Conservation (phyloP, 2,888 invertebrate species). For the Selenia dentaria region DNA sequence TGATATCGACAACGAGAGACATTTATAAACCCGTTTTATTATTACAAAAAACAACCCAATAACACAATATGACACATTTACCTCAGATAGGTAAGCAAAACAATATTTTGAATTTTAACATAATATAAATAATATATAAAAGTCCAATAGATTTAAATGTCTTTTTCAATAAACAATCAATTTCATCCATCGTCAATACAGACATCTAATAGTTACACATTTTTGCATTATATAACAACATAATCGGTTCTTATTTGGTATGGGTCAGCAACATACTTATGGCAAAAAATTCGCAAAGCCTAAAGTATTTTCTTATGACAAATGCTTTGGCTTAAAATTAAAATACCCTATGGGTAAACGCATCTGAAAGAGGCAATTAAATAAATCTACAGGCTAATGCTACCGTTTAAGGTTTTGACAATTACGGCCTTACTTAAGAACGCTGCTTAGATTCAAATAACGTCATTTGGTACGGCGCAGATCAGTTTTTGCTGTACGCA, state of each 20-base stretch:
- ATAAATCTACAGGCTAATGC: too few species aligned
- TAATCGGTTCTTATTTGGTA: too few species aligned
- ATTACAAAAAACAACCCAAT: constrained; percentile 7
- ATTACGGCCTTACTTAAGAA: too few species aligned
- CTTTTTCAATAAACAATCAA: constrained; percentile 1
- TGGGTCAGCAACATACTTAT: neutral
- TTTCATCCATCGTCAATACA: neutral
- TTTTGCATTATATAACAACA: too few species aligned
- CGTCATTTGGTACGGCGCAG: too few species aligned
- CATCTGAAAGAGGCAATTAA: constrained; percentile 1
- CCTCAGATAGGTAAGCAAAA: neutral
- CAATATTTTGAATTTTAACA: neutral
- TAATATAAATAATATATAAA: neutral
- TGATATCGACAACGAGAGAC: too few species aligned
- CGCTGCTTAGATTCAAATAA: too few species aligned
- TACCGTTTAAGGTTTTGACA: neutral
- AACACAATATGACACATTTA: constrained; percentile 2
- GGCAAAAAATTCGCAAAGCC: constrained; percentile 2
- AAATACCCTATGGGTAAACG: neutral
- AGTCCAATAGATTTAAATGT: constrained; percentile 4
- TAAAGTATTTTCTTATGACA: too few species aligned
- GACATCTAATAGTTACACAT: neutral
- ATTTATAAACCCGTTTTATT: too few species aligned
- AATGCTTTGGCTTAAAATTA: constrained; percentile 12
- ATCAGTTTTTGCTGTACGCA: too few species aligned